A percentile compares a stretch with the other conserved stretches of the same genome.
Conservation (phyloP, 2,797 vertebrate genomes). For the Sebastes reedi region DNA sequence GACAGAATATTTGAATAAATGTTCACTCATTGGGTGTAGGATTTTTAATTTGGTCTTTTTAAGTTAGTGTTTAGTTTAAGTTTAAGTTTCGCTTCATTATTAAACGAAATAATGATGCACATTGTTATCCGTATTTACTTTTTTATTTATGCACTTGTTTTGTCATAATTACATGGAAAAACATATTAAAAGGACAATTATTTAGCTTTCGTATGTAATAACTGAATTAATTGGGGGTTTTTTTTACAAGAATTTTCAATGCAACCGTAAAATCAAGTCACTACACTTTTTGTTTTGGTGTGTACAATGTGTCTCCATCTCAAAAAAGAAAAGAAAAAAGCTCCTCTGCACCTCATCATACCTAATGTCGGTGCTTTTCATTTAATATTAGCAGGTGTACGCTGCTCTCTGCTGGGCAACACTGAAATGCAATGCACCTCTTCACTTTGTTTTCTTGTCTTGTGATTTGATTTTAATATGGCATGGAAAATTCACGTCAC, state of each 20-base stretch:
- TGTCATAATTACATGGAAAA: not conserved
- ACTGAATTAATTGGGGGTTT: not conserved
- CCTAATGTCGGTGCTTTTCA: not conserved
- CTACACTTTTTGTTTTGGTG: not conserved
- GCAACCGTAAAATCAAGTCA: not conserved
- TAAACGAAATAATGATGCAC: not conserved
- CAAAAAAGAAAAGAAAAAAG: not conserved
- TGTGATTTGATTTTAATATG: not conserved
- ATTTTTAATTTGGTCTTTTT: not conserved
- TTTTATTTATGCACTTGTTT: not conserved
- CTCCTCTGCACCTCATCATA: not conserved
- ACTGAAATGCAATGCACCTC: not conserved
- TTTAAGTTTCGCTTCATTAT: no score
- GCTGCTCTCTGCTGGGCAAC: slow-evolving; percentile 1
- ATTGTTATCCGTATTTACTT: not conserved
- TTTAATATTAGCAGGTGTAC: not conserved
- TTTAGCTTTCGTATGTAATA: not conserved
- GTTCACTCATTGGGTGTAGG: not conserved
- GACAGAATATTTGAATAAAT: not conserved
- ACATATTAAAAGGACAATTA: not conserved
- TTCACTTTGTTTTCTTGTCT: not conserved
- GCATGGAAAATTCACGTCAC: not conserved
- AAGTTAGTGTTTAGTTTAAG: not conserved
- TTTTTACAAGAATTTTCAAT: not conserved
- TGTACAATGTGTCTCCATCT: not conserved